Conservation (phyloP, 2,797 vertebrate species). For the Psittacula echo region DNA sequence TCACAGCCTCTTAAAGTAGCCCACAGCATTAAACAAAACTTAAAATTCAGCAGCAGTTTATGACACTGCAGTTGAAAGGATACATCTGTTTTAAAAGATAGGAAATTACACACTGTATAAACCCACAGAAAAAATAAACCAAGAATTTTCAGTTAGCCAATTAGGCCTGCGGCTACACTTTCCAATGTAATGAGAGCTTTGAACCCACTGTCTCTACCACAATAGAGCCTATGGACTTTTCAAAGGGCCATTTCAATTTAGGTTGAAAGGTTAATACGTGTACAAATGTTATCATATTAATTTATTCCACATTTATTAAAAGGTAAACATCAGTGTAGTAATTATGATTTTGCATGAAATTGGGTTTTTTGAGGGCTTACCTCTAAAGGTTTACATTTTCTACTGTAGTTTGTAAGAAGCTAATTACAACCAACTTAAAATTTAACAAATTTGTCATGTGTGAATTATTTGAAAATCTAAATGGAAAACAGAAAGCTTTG, state of each 20-base stretch:
- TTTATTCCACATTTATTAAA: not conserved
- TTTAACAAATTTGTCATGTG: constrained; percentile 18
- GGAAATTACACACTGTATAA: not conserved
- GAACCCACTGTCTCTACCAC: not conserved
- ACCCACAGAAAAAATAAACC: not conserved
- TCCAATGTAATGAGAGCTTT: not conserved
- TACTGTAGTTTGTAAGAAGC: not conserved
- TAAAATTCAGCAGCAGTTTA: not conserved
- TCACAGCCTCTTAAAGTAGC: not conserved
- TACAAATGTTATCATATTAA: not conserved
- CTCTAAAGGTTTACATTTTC: not conserved
- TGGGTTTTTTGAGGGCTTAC: not conserved
- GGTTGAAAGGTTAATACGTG: not conserved
- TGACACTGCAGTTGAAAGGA: not conserved
- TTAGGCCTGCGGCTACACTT: not conserved
- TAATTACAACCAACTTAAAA: constrained; percentile 1
- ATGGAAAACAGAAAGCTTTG: not conserved
- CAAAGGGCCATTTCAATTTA: not conserved
- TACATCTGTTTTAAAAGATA: not conserved
- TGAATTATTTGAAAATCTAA: not conserved
- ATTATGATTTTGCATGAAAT: not conserved
- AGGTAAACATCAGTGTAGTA: not conserved
- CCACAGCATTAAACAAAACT: not conserved
- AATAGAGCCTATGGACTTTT: not conserved
- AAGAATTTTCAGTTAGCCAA: not conserved